Evolutionary conservation across 2,113 vertebrate species (phyloP), one percentile per base, ranked within the genome.

Genomic region (Alouatta palliata): DNA sequence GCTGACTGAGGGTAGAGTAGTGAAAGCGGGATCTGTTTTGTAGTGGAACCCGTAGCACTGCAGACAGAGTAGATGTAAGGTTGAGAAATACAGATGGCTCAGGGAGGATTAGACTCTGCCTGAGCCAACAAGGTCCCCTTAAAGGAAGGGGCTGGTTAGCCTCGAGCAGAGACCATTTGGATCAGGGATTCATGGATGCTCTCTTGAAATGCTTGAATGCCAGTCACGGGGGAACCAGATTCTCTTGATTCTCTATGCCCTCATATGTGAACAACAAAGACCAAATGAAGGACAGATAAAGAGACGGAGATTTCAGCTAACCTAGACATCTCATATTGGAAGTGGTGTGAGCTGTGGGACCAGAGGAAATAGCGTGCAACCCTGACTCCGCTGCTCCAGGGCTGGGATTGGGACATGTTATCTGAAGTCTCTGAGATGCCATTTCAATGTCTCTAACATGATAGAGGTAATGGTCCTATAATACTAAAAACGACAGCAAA

Each of bases 11-110:
- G 6, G 27, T 64, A 10, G 27, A 40, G 2, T 7, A n/a, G 35
- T 30, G 30, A 68, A 68, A 32, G 35, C 2, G 0, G 20, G 6
- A 30, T 27, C 10, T 2, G 45, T 79, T 17, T 12, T n/a, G 14
- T 10, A 2, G 73, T 8, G 19, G 45, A 64, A 64, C 61, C 1
- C 6, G 3, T 5, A 43, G 61, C 47, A 1, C 66, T 10, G 23
- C 27, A 49, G 21, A 25, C 58, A 87, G n/a, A 21, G 37, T 14
- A 49, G 23, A 11, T 16, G 25, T 40, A 8, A 16, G 58, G 58
- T 6, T 37, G 76, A 71, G 49, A 17, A 70, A 20, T 30, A 66
- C 14, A 30, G n/a, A 77, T 14, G 56, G 56, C 17, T 16, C 8
- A 1, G 6, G n/a, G 43, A 43, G 45, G n/a, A 13, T 27, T n/a